Conservation (phyloP, 2,888 invertebrate genomes). For the Criorhina ranunculi region DNA sequence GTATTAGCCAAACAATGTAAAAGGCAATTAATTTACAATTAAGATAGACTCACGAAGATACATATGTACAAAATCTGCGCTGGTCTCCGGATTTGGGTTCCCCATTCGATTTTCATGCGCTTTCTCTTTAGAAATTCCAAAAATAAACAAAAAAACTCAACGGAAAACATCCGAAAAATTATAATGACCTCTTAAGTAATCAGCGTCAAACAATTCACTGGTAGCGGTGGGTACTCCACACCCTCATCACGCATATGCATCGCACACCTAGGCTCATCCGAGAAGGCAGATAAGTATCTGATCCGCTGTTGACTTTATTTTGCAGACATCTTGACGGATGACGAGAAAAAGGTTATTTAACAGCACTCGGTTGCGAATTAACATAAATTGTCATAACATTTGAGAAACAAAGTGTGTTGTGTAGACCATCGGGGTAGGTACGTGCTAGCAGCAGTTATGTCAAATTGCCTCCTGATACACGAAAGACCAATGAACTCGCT, state of each 20-base stretch:
- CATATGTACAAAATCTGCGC: not conserved
- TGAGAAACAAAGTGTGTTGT: slow-evolving; percentile 30
- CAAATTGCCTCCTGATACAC: slow-evolving; percentile 37
- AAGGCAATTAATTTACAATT: slow-evolving; percentile 68
- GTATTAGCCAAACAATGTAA: slow-evolving; percentile 62
- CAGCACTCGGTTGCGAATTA: slow-evolving; percentile 29
- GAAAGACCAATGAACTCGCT: slow-evolving; percentile 62
- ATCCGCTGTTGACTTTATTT: slow-evolving; percentile 10
- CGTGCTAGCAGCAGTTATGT: slow-evolving; percentile 48
- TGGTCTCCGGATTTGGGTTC: not conserved
- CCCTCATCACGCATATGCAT: slow-evolving; percentile 24
- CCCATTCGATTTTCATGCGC: slow-evolving; percentile 1
- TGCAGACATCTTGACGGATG: not conserved
- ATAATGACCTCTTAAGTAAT: slow-evolving; percentile 39
- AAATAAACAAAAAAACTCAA: slow-evolving; percentile 7
- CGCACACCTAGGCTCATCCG: not conserved
- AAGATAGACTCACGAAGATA: slow-evolving; percentile 36
- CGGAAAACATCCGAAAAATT: slow-evolving; percentile 1
- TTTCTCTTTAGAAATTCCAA: slow-evolving; percentile 35
- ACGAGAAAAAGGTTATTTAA: slow-evolving; percentile 47
- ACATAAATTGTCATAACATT: slow-evolving; percentile 67
- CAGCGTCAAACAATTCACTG: slow-evolving; percentile 14
- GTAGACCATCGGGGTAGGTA: slow-evolving; percentile 17
- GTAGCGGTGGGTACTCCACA: not conserved
- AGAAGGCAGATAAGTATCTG: not conserved